Evolutionary conservation across 2,888 invertebrate genomes (phyloP), one percentile per base, ranked within the genome.

Genomic region (Perizoma affinitatum): DNA sequence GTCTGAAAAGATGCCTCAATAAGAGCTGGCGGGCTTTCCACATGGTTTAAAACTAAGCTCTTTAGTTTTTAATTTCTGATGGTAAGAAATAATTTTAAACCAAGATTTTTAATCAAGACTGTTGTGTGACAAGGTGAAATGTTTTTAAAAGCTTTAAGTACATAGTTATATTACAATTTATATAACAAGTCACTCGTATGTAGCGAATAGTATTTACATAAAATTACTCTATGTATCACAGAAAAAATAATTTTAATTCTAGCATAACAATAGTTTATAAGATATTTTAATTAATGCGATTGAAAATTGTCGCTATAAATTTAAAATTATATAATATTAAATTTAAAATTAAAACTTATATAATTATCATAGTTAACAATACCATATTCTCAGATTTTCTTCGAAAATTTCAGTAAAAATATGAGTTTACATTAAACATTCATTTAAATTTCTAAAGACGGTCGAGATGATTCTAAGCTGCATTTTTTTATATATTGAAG

Each of bases 221-320:
- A 78, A 80, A 82, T 87, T 89, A 88, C 74, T 84, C 90, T 92
- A 91, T 84, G 85, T 92, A 92, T 92, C 91, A 92, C 91, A 92
- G 91, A 91, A 91, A 89, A 90, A 88, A 91, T 89, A 91, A 91
- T 88, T 88, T 87, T 82, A 82, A 79, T 75, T 77, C 84, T 84
- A 83, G 83, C 80, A 72, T 82, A 80, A 75, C n/a, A 72, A 73
- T 76, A 77, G 78, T 77, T 75, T 77, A 74, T 73, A 76, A 74
- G 74, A 75, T 73, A 73, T 71, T 74, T 70, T 69, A 71, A 69
- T 70, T 72, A 60, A 62, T 65, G 57, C 49, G 56, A 50, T 49
- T 43, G 6, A 55, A 61, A 54, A 8, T 55, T 42, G 41, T 46
- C 22, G 11, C 43, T 61, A 47, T 47, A 42, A 51, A 36, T 35